phyloP scores from a whole-genome alignment of 2,113 vertebrate genomes.

The Marmota monax region DNA sequence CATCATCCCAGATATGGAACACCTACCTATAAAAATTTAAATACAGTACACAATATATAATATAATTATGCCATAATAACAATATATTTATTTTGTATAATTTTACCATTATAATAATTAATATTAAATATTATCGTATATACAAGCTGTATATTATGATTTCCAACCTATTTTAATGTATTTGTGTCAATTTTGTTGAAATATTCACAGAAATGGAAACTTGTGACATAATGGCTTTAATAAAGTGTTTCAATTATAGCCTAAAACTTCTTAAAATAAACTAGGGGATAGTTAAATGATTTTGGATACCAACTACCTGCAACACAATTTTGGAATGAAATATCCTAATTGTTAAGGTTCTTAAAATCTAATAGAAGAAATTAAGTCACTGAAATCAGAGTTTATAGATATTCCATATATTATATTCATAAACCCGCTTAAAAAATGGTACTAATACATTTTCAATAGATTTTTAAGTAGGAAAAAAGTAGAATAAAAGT shows the following conservation, averaged over 20 bases:
- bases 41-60: neutral
- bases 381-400: neutral
- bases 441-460: neutral
- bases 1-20: neutral
- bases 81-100: neutral
- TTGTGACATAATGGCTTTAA: neutral
- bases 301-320: neutral
- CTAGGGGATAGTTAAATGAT: neutral
- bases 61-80: neutral
- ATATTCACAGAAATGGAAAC: neutral
- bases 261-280: constrained; percentile 34
- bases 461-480: neutral
- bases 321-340: neutral
- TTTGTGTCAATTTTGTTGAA: neutral
- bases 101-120: neutral
- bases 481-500: neutral
- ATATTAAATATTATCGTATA: neutral
- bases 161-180: neutral
- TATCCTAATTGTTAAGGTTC: neutral
- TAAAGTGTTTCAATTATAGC: neutral
- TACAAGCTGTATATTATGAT: neutral
- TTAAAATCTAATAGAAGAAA: neutral
- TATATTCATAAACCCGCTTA: neutral
- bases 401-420: neutral
- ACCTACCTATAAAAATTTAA: neutral